These are phyloP conservation scores for Agrotis exclamationis DNA, from an alignment of 2,888 invertebrate genomes.

Conservation along the genomic window DNA sequence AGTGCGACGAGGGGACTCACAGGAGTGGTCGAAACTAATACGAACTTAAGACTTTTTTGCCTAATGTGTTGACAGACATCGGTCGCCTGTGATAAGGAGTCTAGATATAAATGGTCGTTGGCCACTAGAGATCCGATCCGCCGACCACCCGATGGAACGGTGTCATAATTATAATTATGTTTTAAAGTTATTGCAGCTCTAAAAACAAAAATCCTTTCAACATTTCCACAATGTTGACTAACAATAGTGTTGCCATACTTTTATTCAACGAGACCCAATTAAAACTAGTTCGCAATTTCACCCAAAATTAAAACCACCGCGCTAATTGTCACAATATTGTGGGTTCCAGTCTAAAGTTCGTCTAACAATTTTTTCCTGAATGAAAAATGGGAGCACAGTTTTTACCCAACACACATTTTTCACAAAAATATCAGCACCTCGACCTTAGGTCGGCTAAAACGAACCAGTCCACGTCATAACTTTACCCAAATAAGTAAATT, in stretches of 20 bases:
- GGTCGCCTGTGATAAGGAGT: too few relatives aligned
- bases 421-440: not conserved
- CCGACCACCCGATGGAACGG: too few relatives aligned
- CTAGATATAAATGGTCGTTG: too few relatives aligned
- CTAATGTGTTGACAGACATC: too few relatives aligned
- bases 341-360: constrained; percentile 8
- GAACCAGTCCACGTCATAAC: too few relatives aligned
- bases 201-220: not conserved
- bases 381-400: constrained; percentile 14
- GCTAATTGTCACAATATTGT: constrained; percentile 40
- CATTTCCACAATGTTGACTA: constrained; percentile 18
- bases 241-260: constrained; percentile 15
- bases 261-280: constrained; percentile 42
- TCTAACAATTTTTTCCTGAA: constrained; percentile 6
- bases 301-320: constrained; percentile 48
- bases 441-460: too few relatives aligned
- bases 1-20: too few relatives aligned
- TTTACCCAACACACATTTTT: not conserved
- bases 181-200: not conserved
- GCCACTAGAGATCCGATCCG: too few relatives aligned
- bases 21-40: too few relatives aligned
- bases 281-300: constrained; percentile 35
- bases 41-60: too few relatives aligned
- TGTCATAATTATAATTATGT: too few relatives aligned
- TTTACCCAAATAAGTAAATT: too few relatives aligned